These are phyloP conservation scores for Penaeus chinensis DNA, from an alignment of 1,140 invertebrate genomes.

Conservation along the genomic window DNA sequence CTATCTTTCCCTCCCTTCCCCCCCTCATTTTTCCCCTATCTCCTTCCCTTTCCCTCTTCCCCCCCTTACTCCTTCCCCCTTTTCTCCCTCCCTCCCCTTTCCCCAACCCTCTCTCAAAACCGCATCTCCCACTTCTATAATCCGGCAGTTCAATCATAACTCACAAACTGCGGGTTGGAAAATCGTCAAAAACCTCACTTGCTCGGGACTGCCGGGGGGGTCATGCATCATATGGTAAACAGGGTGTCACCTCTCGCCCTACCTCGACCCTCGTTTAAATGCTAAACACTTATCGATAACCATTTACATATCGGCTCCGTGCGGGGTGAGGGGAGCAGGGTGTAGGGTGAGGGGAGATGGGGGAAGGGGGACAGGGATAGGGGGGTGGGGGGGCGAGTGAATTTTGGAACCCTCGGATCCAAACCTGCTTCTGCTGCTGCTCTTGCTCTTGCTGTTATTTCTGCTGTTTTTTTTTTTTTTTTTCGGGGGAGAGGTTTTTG, in stretches of 20 bases:
- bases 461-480: not conserved
- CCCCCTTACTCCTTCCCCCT: no score
- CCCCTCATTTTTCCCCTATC: not conserved
- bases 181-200: conserved; percentile 42
- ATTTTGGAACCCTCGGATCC: conserved; percentile 29
- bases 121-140: not conserved
- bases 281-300: conserved; percentile 62
- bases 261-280: conserved; percentile 60
- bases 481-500: no score
- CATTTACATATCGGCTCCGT: conserved; percentile 65
- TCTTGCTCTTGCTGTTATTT: not conserved
- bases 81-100: no score
- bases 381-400: conserved; percentile 55
- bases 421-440: not conserved
- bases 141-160: not conserved
- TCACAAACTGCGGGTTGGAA: not conserved
- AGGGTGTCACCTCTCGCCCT: conserved; percentile 60
- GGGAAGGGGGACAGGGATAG: conserved; percentile 30
- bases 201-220: conserved; percentile 26
- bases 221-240: conserved; percentile 62
- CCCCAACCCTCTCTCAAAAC: no score
- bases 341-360: conserved; percentile 31
- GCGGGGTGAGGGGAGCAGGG: conserved; percentile 65
- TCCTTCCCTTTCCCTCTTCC: no score
- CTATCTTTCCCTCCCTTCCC: not conserved